Conservation (phyloP, 35 echinoderm and acorn worm species). For the Ptychodera flava region DNA sequence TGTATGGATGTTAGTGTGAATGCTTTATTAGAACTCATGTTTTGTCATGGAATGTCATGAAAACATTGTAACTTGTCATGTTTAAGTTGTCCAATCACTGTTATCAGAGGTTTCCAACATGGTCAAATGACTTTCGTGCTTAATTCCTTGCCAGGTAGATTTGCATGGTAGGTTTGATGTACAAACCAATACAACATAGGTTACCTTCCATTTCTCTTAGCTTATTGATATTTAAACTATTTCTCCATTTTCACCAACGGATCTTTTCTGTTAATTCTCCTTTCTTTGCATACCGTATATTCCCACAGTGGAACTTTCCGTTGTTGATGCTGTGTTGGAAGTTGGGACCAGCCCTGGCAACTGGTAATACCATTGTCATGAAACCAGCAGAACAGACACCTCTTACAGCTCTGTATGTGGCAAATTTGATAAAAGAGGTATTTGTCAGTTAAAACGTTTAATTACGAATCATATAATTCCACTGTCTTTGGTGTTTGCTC, state of each 20-base stretch:
- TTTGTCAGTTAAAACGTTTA: no score
- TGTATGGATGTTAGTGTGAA: background rate
- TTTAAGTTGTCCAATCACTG: no score
- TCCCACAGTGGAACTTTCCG: constrained; percentile 90
- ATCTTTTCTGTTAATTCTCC: background rate
- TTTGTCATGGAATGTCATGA: no score
- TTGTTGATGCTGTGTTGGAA: constrained; percentile 96
- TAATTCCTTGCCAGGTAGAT: background rate
- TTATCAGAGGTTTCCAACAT: no score
- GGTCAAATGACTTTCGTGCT: background rate
- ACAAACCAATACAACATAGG: background rate
- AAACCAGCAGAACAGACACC: constrained; percentile 96
- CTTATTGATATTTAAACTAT: background rate
- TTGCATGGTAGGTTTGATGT: background rate
- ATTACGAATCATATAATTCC: no score
- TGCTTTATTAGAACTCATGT: no score
- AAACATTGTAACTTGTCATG: no score
- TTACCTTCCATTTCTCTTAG: background rate
- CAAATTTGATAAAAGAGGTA: constrained; percentile 79
- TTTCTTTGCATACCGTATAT: background rate
- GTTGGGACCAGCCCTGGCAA: constrained; percentile 77
- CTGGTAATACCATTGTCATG: constrained; percentile 71
- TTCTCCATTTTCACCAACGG: constrained; percentile 6
- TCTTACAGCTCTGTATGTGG: constrained; percentile 72
- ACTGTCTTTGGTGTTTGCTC: no score